Evolutionary conservation across 1,140 invertebrate genomes (phyloP).

Genomic region (Gryon sp.): DNA sequence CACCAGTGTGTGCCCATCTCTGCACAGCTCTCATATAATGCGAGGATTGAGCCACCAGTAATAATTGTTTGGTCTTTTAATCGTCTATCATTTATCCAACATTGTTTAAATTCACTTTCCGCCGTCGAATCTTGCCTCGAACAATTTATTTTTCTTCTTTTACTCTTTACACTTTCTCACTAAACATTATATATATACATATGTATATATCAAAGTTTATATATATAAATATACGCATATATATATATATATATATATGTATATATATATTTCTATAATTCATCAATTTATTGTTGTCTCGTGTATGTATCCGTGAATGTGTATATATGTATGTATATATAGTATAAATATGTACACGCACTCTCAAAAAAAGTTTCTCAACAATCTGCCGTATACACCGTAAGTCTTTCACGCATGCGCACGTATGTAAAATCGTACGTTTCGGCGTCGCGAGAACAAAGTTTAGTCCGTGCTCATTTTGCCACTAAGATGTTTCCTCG

Average conservation of each 20-base stretch:
- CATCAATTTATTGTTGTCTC: conserved; percentile 66
- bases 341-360: conserved; percentile 77
- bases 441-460: conserved; percentile 61
- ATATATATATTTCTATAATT: conserved; percentile 52
- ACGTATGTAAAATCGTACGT: conserved; percentile 55
- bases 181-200: conserved; percentile 28
- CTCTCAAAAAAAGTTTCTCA: conserved; percentile 68
- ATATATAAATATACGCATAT: conserved; percentile 71
- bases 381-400: conserved; percentile 71
- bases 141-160: conserved; percentile 21
- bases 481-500: conserved; percentile 54
- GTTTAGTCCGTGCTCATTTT: conserved; percentile 56
- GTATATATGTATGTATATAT: conserved; percentile 70
- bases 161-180: conserved; percentile 5
- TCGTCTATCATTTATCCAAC: conserved; percentile 62
- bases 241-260: conserved; percentile 73
- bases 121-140: conserved; percentile 4
- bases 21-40: conserved; percentile 73
- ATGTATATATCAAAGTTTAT: conserved; percentile 64
- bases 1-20: conserved; percentile 56
- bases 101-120: conserved; percentile 22
- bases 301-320: conserved; percentile 56
- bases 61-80: conserved; percentile 37
- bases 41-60: conserved; percentile 77
- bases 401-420: conserved; percentile 65